Conservation (phyloP, 2,888 invertebrate genomes). For the Epirrhoe tristata region DNA sequence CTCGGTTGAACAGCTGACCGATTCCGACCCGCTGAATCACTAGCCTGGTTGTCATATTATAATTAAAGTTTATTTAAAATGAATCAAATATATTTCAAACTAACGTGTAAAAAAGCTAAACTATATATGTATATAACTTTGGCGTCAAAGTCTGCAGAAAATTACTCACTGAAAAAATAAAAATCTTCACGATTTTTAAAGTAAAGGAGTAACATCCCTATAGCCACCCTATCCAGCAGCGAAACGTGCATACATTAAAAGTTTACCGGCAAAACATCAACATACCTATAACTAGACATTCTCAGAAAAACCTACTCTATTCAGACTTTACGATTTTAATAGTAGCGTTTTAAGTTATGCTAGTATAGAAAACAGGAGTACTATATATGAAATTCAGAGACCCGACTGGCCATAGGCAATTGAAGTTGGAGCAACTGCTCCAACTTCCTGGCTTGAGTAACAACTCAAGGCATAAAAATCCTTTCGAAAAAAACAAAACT, state of each 20-base stretch:
- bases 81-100: not conserved
- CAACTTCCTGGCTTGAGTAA: too few species aligned
- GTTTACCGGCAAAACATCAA: constrained; percentile 75
- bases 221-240: constrained; percentile 58
- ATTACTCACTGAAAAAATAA: not conserved
- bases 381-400: constrained; percentile 2
- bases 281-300: constrained; percentile 58
- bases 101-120: too few species aligned
- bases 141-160: too few species aligned
- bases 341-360: constrained; percentile 43
- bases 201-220: constrained; percentile 26
- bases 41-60: too few species aligned
- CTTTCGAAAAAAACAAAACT: too few species aligned
- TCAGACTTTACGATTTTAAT: constrained; percentile 36
- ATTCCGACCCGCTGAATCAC: too few species aligned
- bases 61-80: too few species aligned
- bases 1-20: too few species aligned
- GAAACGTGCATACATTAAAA: constrained; percentile 82
- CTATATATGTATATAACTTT: too few species aligned
- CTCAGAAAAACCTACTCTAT: constrained; percentile 44
- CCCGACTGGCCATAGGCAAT: not conserved
- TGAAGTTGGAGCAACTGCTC: too few species aligned
- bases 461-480: too few species aligned
- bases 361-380: constrained; percentile 17
- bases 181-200: not conserved